Evolutionary conservation across 2,113 vertebrate species (phyloP).

Genomic region (Brachirus orientalis): DNA sequence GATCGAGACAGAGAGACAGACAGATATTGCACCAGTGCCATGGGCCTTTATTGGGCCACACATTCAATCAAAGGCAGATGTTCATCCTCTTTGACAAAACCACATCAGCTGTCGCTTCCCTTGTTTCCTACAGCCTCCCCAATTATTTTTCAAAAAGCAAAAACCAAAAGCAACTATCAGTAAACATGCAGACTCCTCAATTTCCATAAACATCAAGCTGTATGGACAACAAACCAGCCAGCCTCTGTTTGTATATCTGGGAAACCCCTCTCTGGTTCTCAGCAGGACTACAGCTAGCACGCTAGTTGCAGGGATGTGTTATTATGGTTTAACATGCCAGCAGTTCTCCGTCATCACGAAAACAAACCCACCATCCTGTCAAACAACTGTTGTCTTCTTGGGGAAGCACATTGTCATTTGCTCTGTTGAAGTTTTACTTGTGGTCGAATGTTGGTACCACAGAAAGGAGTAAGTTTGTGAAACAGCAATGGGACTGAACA

Average conservation of each 20-base stretch:
- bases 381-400: constrained; percentile 70
- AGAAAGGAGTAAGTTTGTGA: constrained; percentile 45
- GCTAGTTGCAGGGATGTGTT: constrained; percentile 60
- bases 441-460: constrained; percentile 25
- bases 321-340: constrained; percentile 75
- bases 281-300: constrained; percentile 56
- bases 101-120: constrained; percentile 77
- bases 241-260: constrained; percentile 59
- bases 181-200: constrained; percentile 73
- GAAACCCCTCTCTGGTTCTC: constrained; percentile 65
- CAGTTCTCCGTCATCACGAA: constrained; percentile 71
- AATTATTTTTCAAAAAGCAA: constrained; percentile 67
- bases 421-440: constrained; percentile 41
- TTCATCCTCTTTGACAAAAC: constrained; percentile 60
- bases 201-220: constrained; percentile 65
- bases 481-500: constrained; percentile 39
- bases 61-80: constrained; percentile 79
- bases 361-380: constrained; percentile 71
- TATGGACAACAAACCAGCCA: constrained; percentile 54
- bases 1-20: constrained; percentile 38
- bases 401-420: constrained; percentile 53
- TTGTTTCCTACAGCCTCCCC: constrained; percentile 58
- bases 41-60: constrained; percentile 63
- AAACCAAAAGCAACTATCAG: constrained; percentile 69
- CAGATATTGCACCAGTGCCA: constrained; percentile 47